Evolutionary conservation across 2,888 invertebrate genomes (phyloP), one percentile per base, ranked within the genome.

Genomic region (Bombylius discolor): DNA sequence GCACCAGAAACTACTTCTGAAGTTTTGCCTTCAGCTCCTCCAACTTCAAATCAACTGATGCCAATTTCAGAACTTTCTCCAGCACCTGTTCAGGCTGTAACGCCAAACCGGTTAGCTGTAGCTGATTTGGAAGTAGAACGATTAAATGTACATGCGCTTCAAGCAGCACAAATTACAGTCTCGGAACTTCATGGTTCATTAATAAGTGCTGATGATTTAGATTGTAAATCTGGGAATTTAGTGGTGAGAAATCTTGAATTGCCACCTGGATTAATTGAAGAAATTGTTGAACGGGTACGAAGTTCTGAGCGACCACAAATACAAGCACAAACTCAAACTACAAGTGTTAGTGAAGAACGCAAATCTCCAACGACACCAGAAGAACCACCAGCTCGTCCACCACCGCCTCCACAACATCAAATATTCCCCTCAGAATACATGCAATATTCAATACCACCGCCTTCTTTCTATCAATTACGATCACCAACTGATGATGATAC

Each of bases 181-280:
- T 88, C 89, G 0, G 88, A 89, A 69, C 81, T 90, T 58, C 89
- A 89, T 66, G 85, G 88, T 7, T 79, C 81, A 63, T 81, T 83
- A 44, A 78, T 90, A 60, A 82, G 81, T 60, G 82, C 87, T 0
- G 79, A 83, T 52, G 88, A 89, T 66, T 74, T 89, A 58, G 81
- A 81, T 63, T 84, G 86, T 7, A 83, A 81, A 66, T 80, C 82
- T 0, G 85, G 85, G 0, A 81, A 82, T 62, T 76, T 86, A 59
- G 79, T 81, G 53, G 79, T 85, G 1, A 81, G 80, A 63, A 84
- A 83, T 56, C 79, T 87, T 51, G 83, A 84, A 67, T 76, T 85
- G 62, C 83, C 84, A 1, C 80, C 82, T 34, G 81, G 81, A 7
- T 80, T 86, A 55, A 81, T 85, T 53, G 82, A 84, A 63, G 81